Percentiles rank a stretch among this genome's conserved stretches.
Evolutionary conservation across 2,888 invertebrate species (phyloP).

Genomic region (Euproctis similis): DNA sequence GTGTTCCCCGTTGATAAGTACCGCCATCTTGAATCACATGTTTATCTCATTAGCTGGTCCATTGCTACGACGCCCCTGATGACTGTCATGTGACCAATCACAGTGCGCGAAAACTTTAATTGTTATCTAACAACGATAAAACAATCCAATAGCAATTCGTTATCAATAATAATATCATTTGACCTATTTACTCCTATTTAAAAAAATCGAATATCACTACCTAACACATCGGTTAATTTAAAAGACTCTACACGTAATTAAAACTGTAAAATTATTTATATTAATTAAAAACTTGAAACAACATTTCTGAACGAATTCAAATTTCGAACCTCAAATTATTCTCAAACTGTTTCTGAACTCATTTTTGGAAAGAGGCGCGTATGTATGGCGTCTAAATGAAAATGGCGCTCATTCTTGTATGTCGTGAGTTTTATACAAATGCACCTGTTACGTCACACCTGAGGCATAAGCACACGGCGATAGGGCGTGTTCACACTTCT

Average conservation of each 20-base stretch:
- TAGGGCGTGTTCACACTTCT: slow-evolving; percentile 21
- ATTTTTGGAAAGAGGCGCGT: slow-evolving; percentile 22
- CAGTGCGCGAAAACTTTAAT: slow-evolving; percentile 33
- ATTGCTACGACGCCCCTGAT: slow-evolving; percentile 39
- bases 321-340: slow-evolving; percentile 19
- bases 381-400: slow-evolving; percentile 33
- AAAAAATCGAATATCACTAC: slow-evolving; percentile 8
- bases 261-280: no score
- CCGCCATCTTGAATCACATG: slow-evolving; percentile 72
- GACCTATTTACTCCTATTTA: no score
- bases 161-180: slow-evolving; percentile 13
- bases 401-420: slow-evolving; percentile 52
- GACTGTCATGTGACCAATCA: slow-evolving; percentile 65
- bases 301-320: slow-evolving; percentile 16
- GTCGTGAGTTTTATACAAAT: slow-evolving; percentile 61
- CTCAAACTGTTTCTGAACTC: slow-evolving; percentile 16
- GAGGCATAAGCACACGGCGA: slow-evolving; percentile 44
- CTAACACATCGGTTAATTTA: no score
- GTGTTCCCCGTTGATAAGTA: slow-evolving; percentile 40
- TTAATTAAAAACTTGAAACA: slow-evolving; percentile 9
- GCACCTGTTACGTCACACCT: slow-evolving; percentile 68
- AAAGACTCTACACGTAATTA: no score
- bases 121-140: slow-evolving; percentile 28
- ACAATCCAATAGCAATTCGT: slow-evolving; percentile 31
- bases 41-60: slow-evolving; percentile 44